These are phyloP conservation scores for Alosa sapidissima DNA, from an alignment of 2,797 vertebrate species.

Conservation along the genomic window DNA sequence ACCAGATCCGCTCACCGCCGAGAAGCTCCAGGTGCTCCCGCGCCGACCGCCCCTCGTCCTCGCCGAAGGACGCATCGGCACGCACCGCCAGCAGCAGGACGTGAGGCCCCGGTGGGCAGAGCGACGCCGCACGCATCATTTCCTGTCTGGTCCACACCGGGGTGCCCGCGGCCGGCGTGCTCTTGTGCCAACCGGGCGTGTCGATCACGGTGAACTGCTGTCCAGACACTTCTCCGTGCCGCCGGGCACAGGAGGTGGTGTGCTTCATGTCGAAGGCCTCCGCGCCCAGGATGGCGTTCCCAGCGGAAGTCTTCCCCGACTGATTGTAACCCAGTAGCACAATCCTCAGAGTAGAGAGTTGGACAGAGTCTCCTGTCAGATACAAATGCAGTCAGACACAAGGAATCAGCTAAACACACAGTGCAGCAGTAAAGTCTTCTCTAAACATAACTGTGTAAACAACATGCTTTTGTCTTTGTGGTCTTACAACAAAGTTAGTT, in stretches of 20 bases:
- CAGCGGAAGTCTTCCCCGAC: constrained; percentile 49
- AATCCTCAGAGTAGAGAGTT: constrained; percentile 37
- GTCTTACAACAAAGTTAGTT: not conserved
- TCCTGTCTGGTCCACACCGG: constrained; percentile 42
- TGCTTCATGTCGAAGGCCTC: constrained; percentile 41
- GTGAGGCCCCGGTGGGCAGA: constrained; percentile 30
- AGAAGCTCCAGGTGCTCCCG: constrained; percentile 51
- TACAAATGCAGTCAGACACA: not conserved
- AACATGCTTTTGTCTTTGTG: not conserved
- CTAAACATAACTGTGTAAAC: not conserved
- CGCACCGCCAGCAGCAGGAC: constrained; percentile 45
- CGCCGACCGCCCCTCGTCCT: constrained; percentile 35
- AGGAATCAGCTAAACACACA: not conserved
- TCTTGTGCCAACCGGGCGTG: constrained; percentile 54
- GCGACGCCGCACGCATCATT: constrained; percentile 33
- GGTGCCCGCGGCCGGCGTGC: constrained; percentile 38
- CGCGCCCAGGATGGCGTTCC: constrained; percentile 43
- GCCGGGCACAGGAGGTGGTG: constrained; percentile 41
- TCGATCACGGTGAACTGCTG: constrained; percentile 45
- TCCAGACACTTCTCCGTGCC: constrained; percentile 35
- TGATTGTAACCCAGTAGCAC: constrained; percentile 49
- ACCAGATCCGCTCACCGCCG: constrained; percentile 39
- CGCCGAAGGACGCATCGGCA: constrained; percentile 49
- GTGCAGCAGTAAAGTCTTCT: not conserved
- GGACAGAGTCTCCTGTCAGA: not conserved